Percentiles rank a stretch among this genome's conserved stretches.
These are phyloP conservation scores for Gorsachius magnificus DNA, from an alignment of 2,797 vertebrate genomes.

Conservation along the genomic window DNA sequence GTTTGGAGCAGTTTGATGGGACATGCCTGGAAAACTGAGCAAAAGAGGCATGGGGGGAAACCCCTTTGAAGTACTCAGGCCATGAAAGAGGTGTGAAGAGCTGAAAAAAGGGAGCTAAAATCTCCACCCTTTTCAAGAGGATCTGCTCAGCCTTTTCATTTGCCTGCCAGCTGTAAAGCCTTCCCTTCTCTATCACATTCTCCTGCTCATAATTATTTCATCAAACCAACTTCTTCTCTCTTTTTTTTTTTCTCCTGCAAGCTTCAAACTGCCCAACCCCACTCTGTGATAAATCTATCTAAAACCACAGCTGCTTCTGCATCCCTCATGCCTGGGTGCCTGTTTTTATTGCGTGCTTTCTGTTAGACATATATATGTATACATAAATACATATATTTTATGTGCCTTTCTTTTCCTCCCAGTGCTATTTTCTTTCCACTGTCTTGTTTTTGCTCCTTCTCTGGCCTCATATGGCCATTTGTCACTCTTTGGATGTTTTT, in stretches of 20 bases:
- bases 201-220: conserved; percentile 21
- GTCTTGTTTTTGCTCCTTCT: not conserved
- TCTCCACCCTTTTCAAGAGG: not conserved
- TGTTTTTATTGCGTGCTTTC: not conserved
- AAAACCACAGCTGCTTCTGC: not conserved
- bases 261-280: not conserved
- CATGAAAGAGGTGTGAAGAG: not conserved
- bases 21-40: not conserved
- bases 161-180: not conserved
- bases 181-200: not conserved
- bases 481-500: conserved; percentile 36
- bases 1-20: not conserved
- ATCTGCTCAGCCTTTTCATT: not conserved
- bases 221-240: not conserved
- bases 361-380: not conserved
- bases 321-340: not conserved
- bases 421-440: conserved; percentile 5
- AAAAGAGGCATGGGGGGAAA: not conserved
- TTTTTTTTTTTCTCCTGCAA: not conserved
- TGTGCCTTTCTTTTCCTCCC: not conserved
- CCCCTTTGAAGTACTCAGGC: not conserved
- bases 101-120: not conserved
- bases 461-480: conserved; percentile 7
- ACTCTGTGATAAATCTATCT: not conserved
- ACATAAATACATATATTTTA: not conserved